Evolutionary conservation across 1,140 invertebrate genomes (phyloP).

Genomic region (Hypothenemus hampei): DNA sequence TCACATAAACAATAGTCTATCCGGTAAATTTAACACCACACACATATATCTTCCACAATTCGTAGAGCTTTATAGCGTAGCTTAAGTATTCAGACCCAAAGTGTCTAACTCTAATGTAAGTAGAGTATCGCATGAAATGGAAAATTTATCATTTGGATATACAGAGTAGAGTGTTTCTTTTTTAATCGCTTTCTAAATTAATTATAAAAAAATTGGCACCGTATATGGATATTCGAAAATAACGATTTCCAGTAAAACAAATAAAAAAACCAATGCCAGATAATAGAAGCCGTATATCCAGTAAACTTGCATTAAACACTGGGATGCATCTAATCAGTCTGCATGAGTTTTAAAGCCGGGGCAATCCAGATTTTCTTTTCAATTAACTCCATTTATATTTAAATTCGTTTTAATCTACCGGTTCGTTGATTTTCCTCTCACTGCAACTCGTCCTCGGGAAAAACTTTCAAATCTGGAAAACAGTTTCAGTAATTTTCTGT

Average conservation of each 20-base stretch:
- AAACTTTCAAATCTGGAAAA: constrained; percentile 1
- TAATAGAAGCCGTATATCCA: too few relatives aligned
- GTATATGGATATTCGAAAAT: too few relatives aligned
- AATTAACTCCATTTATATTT: constrained; percentile 21
- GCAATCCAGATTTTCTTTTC: constrained; percentile 1
- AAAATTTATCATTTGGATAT: constrained; percentile 1
- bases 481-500: background rate
- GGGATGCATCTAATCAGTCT: background rate
- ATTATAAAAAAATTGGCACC: too few relatives aligned
- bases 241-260: too few relatives aligned
- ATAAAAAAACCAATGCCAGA: too few relatives aligned
- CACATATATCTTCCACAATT: constrained; percentile 9
- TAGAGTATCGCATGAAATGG: background rate
- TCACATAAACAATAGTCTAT: constrained; percentile 7
- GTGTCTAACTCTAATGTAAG: constrained; percentile 4
- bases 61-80: background rate
- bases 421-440: background rate
- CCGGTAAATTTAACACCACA: constrained; percentile 12
- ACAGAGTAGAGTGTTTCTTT: too few relatives aligned
- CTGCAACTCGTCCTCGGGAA: background rate
- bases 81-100: constrained; percentile 2
- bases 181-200: too few relatives aligned
- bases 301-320: too few relatives aligned
- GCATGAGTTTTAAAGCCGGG: background rate
- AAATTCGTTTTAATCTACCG: constrained; percentile 16